Evolutionary conservation across 2,113 vertebrate species (phyloP), one percentile per base, ranked within the genome.

Genomic region (Clarias gariepinus): DNA sequence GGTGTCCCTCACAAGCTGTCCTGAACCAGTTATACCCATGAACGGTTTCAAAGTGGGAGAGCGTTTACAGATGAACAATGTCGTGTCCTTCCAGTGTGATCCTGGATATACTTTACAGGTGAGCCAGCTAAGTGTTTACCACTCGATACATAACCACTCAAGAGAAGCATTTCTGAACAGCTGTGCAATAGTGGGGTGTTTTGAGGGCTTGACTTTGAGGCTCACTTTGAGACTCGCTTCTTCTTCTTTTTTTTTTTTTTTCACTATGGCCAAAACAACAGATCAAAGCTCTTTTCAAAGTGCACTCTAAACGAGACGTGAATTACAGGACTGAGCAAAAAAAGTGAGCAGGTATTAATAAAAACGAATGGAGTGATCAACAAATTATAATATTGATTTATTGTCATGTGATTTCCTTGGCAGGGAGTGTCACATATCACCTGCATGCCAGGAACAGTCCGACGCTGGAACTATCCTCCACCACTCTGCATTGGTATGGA

Each of bases 391-490:
- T 63, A 53, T 81, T 4, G 16, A 28, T 60, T 63, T 61, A 33
- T 74, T 74, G 58, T 7, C 33, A 82, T 86, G 66, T 74, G 0
- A 92, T 85, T 52, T 69, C 79, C 36, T 85, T 87, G 91, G 2
- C 93, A 99, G 98, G 98, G 98, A 52, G 98, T 96, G 86, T 98
- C 98, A 0, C 98, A 99, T 90, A 99, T 99, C 84, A 98, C 97
- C 90, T 99, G 98, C 91, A 99, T 99, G 98, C 98, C 98, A 0
- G 98, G 98, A 78, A 98, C 98, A 0, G 97, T 99, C 64, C 94
- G 98, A 28, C 96, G 98, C 83, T 99, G 98, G 98, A 99, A 99
- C 91, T 99, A 97, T 89, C 98, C 98, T 0, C 97, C 98, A 0
- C 98, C 98, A 0, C 96, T 99, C 74, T 99, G 98, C 89, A 98